Evolutionary conservation across 1,140 invertebrate species (phyloP).

Genomic region (Saccostrea cuccullata): DNA sequence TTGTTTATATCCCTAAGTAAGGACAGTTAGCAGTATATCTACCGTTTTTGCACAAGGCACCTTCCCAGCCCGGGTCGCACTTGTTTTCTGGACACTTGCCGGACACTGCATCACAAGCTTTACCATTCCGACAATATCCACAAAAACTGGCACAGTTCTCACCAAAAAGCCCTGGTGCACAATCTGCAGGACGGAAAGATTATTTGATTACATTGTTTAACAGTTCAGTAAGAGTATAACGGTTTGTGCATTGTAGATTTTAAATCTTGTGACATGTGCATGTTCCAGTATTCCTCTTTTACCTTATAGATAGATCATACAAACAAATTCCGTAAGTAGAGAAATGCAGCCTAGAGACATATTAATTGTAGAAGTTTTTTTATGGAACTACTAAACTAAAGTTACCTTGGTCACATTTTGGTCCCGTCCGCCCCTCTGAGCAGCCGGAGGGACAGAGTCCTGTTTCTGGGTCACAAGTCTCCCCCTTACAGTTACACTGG

Average conservation of each 20-base stretch:
- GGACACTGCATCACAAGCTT: slow-evolving; percentile 57
- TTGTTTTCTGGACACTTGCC: slow-evolving; percentile 58
- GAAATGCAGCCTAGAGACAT: too few species aligned
- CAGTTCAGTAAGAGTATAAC: too few species aligned
- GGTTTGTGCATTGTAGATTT: too few species aligned
- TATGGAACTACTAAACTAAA: too few species aligned
- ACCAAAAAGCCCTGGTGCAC: slow-evolving; percentile 42
- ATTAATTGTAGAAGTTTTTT: too few species aligned
- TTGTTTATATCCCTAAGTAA: neutral
- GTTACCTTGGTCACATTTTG: slow-evolving; percentile 60
- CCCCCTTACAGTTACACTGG: slow-evolving; percentile 59
- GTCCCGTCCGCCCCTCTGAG: slow-evolving; percentile 56
- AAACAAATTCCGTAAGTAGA: too few species aligned
- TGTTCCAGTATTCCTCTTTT: too few species aligned
- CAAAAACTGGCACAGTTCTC: slow-evolving; percentile 63
- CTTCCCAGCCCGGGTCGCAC: slow-evolving; percentile 64
- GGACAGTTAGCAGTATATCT: slow-evolving; percentile 10
- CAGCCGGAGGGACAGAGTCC: slow-evolving; percentile 55
- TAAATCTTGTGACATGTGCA: too few species aligned
- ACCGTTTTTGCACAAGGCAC: slow-evolving; percentile 60
- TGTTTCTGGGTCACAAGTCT: slow-evolving; percentile 56
- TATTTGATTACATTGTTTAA: too few species aligned
- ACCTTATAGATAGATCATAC: too few species aligned
- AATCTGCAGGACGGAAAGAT: neutral
- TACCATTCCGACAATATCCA: slow-evolving; percentile 61